Evolutionary conservation across 2,113 vertebrate species (phyloP).

Genomic region (Lutjanus erythropterus): DNA sequence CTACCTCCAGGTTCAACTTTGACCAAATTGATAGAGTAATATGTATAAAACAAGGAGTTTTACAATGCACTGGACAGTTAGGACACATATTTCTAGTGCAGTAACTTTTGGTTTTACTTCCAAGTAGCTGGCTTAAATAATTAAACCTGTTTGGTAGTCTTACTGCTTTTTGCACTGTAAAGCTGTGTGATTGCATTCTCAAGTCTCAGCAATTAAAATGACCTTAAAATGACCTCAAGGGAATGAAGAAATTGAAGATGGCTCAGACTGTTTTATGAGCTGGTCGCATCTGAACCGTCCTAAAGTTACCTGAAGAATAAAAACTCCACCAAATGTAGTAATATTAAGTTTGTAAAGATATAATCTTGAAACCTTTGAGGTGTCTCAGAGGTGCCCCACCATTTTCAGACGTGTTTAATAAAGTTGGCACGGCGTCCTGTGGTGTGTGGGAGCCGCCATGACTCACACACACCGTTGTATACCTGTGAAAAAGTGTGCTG

Average conservation of each 20-base stretch:
- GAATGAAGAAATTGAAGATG: background rate
- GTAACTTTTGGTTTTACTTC: background rate
- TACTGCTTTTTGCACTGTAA: background rate
- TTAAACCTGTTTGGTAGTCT: constrained; percentile 6
- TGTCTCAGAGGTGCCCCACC: constrained; percentile 17
- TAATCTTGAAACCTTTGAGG: background rate
- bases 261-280: background rate
- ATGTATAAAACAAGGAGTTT: background rate
- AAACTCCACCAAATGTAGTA: background rate
- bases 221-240: constrained; percentile 12
- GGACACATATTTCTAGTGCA: background rate
- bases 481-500: constrained; percentile 54
- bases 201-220: constrained; percentile 23
- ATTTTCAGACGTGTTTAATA: constrained; percentile 39
- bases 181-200: constrained; percentile 1
- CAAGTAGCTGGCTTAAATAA: background rate
- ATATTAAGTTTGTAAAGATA: constrained; percentile 16
- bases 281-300: background rate
- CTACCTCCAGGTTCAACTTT: background rate
- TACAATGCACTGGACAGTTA: background rate
- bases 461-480: constrained; percentile 57
- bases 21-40: background rate
- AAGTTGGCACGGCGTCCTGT: constrained; percentile 38
- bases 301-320: background rate
- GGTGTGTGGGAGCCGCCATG: constrained; percentile 58